These are phyloP conservation scores for Drosophila biarmipes DNA, from an alignment of 1,140 invertebrate species.

Conservation along the genomic window DNA sequence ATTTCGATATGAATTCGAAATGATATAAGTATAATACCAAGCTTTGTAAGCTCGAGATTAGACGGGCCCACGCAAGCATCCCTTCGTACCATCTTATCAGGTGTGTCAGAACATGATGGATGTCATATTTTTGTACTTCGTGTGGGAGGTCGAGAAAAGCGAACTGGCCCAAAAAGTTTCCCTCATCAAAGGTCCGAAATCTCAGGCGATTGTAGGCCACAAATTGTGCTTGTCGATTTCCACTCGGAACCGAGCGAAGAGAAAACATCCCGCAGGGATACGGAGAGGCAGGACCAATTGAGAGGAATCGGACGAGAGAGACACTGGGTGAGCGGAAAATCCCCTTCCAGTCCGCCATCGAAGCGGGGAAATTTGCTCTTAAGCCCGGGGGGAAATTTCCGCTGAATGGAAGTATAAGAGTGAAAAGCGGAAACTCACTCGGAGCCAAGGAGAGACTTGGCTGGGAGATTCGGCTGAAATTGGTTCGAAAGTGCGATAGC, in stretches of 20 bases:
- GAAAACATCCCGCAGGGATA: constrained; percentile 40
- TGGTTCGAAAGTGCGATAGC: constrained; percentile 46
- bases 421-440: background rate
- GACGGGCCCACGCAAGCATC: background rate
- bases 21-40: too few relatives aligned
- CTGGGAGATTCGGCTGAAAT: constrained; percentile 34
- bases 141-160: constrained; percentile 1
- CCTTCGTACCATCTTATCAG: background rate
- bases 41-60: background rate
- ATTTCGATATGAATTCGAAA: too few relatives aligned
- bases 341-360: constrained; percentile 9
- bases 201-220: constrained; percentile 61
- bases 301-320: background rate
- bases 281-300: background rate
- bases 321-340: constrained; percentile 30
- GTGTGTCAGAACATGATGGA: constrained; percentile 7
- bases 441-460: constrained; percentile 5
- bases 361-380: constrained; percentile 53
- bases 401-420: constrained; percentile 68
- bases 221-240: constrained; percentile 34
- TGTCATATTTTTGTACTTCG: background rate
- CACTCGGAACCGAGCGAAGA: constrained; percentile 31
- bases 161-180: constrained; percentile 17
- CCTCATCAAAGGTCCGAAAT: constrained; percentile 52
- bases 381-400: constrained; percentile 2